Conservation (phyloP, 2,797 vertebrate genomes). For the Acipenser transmontanus region DNA sequence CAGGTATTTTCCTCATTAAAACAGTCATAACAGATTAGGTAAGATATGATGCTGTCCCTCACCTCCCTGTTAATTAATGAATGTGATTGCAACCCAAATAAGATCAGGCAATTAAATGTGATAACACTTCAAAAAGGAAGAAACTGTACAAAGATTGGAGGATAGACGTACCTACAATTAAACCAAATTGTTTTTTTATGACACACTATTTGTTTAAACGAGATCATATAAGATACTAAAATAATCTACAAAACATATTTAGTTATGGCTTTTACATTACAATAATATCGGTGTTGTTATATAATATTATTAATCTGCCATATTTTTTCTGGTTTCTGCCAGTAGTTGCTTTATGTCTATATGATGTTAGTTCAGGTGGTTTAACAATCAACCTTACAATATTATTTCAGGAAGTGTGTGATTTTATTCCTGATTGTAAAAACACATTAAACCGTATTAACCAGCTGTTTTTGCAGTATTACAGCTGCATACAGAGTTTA, state of each 20-base stretch:
- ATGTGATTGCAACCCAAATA: slow-evolving; percentile 78
- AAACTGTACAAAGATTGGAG: background rate
- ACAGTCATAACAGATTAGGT: slow-evolving; percentile 75
- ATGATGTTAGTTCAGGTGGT: slow-evolving; percentile 13
- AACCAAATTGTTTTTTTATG: background rate
- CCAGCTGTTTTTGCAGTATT: too few relatives aligned
- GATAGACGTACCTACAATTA: background rate
- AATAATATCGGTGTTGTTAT: background rate
- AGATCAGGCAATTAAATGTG: slow-evolving; percentile 85
- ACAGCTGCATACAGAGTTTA: too few relatives aligned
- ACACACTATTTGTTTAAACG: background rate
- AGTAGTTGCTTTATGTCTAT: background rate
- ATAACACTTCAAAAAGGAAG: slow-evolving; percentile 69
- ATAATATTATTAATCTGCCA: background rate
- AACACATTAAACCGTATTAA: background rate
- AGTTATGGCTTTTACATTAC: background rate
- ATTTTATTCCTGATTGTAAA: slow-evolving; percentile 13
- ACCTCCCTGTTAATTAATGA: slow-evolving; percentile 85
- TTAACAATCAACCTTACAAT: background rate
- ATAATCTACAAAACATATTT: background rate
- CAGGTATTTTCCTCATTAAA: slow-evolving; percentile 78
- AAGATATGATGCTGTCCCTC: slow-evolving; percentile 81
- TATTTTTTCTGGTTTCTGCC: background rate
- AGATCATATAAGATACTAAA: background rate
- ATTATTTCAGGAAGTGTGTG: too few relatives aligned